These are phyloP conservation scores for Tetrax tetrax DNA, from an alignment of 2,113 vertebrate genomes.

Conservation along the genomic window DNA sequence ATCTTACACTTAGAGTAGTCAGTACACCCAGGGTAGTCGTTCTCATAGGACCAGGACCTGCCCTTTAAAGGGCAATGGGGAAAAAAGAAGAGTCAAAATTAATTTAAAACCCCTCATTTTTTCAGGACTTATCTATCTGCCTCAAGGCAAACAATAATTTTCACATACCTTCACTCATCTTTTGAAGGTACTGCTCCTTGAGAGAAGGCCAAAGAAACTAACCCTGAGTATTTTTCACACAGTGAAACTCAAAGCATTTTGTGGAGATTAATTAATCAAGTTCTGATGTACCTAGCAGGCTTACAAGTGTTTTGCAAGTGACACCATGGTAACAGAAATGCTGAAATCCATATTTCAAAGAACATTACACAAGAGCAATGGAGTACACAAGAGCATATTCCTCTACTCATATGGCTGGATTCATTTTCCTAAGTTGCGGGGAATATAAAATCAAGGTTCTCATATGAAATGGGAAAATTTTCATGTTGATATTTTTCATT, in stretches of 20 bases:
- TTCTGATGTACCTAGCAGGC: not conserved
- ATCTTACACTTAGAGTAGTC: not conserved
- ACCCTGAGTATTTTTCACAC: not conserved
- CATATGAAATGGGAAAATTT: not conserved
- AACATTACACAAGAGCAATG: not conserved
- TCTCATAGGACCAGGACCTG: not conserved
- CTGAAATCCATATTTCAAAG: not conserved
- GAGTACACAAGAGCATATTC: not conserved
- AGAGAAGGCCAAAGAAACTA: not conserved
- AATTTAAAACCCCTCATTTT: not conserved
- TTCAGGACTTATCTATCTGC: not conserved
- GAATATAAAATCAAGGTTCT: not conserved
- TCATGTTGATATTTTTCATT: not conserved
- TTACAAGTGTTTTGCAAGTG: slow-evolving; percentile 25
- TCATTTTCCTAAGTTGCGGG: not conserved
- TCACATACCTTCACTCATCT: not conserved
- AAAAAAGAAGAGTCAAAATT: not conserved
- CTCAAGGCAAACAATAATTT: not conserved
- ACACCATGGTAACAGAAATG: slow-evolving; percentile 31
- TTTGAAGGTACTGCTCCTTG: not conserved
- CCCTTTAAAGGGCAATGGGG: not conserved
- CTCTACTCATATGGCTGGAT: not conserved
- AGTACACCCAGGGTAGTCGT: not conserved
- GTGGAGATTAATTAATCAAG: not conserved
- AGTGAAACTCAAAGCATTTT: not conserved